Conservation (phyloP, 2,113 vertebrate genomes). For the Phalacrocorax pelagicus region DNA sequence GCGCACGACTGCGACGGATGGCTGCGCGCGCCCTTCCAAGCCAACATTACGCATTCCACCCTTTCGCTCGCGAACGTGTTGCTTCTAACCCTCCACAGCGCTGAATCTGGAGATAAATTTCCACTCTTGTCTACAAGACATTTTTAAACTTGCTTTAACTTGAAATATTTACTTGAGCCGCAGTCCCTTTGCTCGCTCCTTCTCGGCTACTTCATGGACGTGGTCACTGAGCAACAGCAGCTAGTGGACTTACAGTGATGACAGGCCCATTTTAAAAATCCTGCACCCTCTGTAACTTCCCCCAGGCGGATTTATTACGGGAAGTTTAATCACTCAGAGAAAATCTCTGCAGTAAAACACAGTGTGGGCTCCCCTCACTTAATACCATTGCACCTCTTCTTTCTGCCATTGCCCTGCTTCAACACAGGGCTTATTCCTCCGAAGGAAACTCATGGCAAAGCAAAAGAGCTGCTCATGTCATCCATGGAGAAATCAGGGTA, state of each 20-base stretch:
- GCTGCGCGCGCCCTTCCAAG: neutral
- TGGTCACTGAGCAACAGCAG: neutral
- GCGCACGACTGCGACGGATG: neutral
- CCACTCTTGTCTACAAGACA: neutral
- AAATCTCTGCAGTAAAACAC: neutral
- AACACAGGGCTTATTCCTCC: neutral
- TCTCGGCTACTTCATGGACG: neutral
- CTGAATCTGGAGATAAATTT: neutral
- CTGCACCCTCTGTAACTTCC: neutral
- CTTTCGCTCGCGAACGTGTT: neutral
- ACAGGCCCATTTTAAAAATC: neutral
- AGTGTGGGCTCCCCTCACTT: neutral
- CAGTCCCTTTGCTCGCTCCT: neutral
- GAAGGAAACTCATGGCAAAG: neutral
- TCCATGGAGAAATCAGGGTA: neutral
- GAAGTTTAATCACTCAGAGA: constrained; percentile 10
- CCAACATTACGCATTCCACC: neutral
- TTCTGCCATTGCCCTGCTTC: neutral
- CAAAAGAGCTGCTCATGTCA: neutral
- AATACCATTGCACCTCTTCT: neutral
- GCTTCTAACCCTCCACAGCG: neutral
- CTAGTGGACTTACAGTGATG: neutral
- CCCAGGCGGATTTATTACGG: constrained; percentile 33
- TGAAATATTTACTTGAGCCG: constrained; percentile 17
- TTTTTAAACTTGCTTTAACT: constrained; percentile 15